Evolutionary conservation across 2,888 invertebrate genomes (phyloP), one percentile per base, ranked within the genome.

Genomic region (Leptopilina drosophilae): DNA sequence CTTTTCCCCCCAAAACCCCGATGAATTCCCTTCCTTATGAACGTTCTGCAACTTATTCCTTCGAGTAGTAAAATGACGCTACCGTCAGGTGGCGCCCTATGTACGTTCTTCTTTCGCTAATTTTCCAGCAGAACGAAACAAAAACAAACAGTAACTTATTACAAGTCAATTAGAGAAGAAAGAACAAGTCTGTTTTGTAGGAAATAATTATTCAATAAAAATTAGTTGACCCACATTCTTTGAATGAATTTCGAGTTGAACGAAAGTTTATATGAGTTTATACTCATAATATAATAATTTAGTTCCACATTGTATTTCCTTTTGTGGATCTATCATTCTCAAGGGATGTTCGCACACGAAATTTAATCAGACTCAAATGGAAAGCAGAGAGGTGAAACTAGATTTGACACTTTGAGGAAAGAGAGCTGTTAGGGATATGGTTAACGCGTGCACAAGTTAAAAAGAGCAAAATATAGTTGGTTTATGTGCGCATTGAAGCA

Each of bases 391-490:
- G 69, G 15, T 69, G 14, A 69, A 69, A 26, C 26, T 20, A 69
- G 69, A 69, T 69, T 67, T 49, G 69, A 69, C 20, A 66, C 42
- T 15, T 20, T 7, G 12, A 20, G 26, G 49, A 69, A 69, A 49
- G 49, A 46, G 69, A 49, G 26, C 69, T 49, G 69, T 46, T 20
- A 15, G 12, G 12, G 49, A 14, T 14, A 53, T 26, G 53, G 69
- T 26, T 69, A 69, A 69, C 49, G 49, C 69, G 53, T 53, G 26
- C 26, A 46, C 7, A 20, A 46, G 20, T 8, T 49, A 26, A 69
- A 69, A 69, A 69, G 69, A 69, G 69, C 26, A 69, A 69, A 69
- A 69, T 69, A 53, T 15, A 69, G 20, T 69, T 69, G 26, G 49
- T 53, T 49, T 26, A 69, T 69, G 20, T 53, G 14, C n/a, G 66